Base-by-base conservation (phyloP, 2,888 invertebrate genomes). In the Agonopterix alstromeriana region DNA sequence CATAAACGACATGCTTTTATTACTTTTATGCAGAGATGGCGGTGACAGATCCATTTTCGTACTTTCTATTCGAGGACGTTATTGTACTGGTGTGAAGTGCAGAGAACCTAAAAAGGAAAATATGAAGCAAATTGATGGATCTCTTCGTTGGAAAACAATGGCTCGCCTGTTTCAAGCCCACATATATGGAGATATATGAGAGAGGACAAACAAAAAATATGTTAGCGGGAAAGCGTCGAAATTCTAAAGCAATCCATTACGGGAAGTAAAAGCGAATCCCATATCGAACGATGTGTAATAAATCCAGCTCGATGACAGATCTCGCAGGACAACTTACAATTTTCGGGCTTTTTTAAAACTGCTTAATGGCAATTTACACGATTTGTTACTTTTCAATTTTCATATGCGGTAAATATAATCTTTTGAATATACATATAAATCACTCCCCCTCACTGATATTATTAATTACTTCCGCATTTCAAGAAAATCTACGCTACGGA, bases 291-390 rank as follows among this genome's bases (percentile, higher is more conserved):
- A 70, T 65, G 64, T 56, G 70, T 67, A 61, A 74, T 75, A 74
- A 74, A 76, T 75, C 56, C 57, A 55, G 53, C 58, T 56, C 64
- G 67, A 70, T 70, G 73, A 72, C 73, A 71, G 72, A 70, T 63
- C 71, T 65, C 65, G 57, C 60, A 57, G 61, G 63, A 63, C 60
- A 63, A 3, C 7, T 45, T 61, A 48, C 58, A 53, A 50, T 52
- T 58, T 52, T 61, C 58, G 63, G 58, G 63, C 58, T 63, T 72
- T 67, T 45, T 67, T 45, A 66, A 67, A 69, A 72, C 71, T 66
- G 67, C 67, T 65, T 68, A 63, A 66, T 65, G 63, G 65, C 27
- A 27, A 7, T 5, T 27, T 27, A 27, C 27, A 27, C 27, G 27
- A 27, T 27, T 27, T 27, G 5, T 27, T 27, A 27, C 27, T 27